These are phyloP conservation scores for Cyanoramphus novaezelandiae DNA, from an alignment of 2,113 vertebrate species.

Conservation along the genomic window DNA sequence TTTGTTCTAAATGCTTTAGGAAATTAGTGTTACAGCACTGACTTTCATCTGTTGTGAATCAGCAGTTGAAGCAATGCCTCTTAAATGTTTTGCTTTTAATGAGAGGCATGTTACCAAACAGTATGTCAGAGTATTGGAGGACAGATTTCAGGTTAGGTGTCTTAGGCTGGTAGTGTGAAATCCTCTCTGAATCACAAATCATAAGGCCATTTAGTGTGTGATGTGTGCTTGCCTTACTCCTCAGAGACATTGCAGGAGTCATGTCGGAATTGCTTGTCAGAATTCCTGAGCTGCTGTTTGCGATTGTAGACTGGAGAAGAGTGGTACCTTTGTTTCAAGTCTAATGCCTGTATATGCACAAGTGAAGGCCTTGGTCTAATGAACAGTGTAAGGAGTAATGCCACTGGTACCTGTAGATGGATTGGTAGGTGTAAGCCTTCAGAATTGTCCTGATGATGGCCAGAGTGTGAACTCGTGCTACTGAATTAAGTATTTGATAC, in stretches of 20 bases:
- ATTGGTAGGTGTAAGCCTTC: not conserved
- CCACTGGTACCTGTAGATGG: accelerated
- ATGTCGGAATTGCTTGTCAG: not conserved
- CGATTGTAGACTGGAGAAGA: not conserved
- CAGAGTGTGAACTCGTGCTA: not conserved
- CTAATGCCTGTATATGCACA: not conserved
- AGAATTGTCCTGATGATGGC: not conserved
- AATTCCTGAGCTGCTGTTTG: not conserved
- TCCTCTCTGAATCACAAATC: not conserved
- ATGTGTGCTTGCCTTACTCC: not conserved
- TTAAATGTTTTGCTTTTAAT: not conserved
- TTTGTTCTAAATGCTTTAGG: not conserved
- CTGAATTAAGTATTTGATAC: not conserved
- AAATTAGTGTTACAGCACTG: not conserved
- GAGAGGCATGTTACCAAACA: not conserved
- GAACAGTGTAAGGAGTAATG: not conserved
- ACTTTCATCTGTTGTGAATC: not conserved
- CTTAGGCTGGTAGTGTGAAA: not conserved
- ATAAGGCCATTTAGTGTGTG: not conserved
- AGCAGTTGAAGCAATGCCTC: not conserved
- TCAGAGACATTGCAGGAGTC: not conserved
- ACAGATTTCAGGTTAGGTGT: not conserved
- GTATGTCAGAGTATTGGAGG: not conserved
- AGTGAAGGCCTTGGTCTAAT: not conserved
- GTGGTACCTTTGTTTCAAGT: not conserved